Evolutionary conservation across 1,140 invertebrate genomes (phyloP).

Genomic region (Neelides sp.): DNA sequence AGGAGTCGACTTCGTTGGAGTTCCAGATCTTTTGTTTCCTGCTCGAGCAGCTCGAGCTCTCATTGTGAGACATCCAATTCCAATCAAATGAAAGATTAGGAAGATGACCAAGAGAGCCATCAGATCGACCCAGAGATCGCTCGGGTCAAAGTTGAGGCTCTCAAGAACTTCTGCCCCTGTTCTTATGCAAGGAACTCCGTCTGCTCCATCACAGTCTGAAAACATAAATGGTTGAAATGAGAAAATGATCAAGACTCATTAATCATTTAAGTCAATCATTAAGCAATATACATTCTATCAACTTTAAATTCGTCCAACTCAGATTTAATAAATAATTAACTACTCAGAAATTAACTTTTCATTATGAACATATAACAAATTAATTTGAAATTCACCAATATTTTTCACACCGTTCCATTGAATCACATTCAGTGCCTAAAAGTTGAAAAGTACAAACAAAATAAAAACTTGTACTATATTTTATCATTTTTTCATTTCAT

Average conservation of each 20-base stretch:
- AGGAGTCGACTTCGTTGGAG: neutral
- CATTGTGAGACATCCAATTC: neutral
- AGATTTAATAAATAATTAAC: too few species aligned
- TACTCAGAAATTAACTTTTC: too few species aligned
- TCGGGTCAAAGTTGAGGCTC: conserved; percentile 2
- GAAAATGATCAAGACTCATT: too few species aligned
- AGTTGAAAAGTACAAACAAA: too few species aligned
- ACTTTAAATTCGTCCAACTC: too few species aligned
- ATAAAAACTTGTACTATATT: too few species aligned
- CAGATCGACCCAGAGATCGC: neutral
- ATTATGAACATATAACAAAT: neutral
- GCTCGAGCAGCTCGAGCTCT: conserved; percentile 1
- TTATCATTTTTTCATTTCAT: too few species aligned
- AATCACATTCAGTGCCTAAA: conserved; percentile 61
- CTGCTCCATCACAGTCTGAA: neutral
- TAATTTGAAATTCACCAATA: conserved; percentile 50
- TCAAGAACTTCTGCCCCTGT: conserved; percentile 5
- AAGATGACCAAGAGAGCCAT: neutral
- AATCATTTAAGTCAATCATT: too few species aligned
- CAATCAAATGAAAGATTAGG: conserved; percentile 1
- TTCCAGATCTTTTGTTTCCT: conserved; percentile 3
- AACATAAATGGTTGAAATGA: too few species aligned
- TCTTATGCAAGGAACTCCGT: neutral
- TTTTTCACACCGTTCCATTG: conserved; percentile 62
- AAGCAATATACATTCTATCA: too few species aligned